Evolutionary conservation across 2,797 vertebrate species (phyloP).

Genomic region (Morus bassanus): DNA sequence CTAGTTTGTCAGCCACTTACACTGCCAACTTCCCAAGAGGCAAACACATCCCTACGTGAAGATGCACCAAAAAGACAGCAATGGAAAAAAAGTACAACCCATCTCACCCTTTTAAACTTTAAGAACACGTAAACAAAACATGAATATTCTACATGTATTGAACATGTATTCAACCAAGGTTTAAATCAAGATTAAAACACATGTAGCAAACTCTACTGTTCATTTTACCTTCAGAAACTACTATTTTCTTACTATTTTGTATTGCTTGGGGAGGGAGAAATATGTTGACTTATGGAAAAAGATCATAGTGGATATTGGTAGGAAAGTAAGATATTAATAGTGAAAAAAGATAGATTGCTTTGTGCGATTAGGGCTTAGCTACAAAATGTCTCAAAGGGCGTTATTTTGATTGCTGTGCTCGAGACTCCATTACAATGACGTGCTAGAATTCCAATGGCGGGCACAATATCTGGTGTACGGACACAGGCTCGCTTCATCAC

Average conservation of each 20-base stretch:
- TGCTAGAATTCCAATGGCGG: background rate
- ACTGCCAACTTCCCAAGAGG: slow-evolving; percentile 69
- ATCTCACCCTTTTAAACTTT: background rate
- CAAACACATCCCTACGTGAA: slow-evolving; percentile 62
- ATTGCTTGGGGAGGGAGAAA: background rate
- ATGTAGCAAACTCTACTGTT: background rate
- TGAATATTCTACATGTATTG: background rate
- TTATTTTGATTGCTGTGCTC: background rate
- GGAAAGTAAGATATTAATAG: background rate
- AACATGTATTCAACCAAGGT: background rate
- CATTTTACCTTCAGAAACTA: background rate
- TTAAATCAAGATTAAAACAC: slow-evolving; percentile 39
- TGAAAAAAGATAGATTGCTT: background rate
- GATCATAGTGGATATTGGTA: background rate
- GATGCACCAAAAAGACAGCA: slow-evolving; percentile 62
- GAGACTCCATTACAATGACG: background rate
- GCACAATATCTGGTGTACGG: background rate
- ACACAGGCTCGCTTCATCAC: background rate
- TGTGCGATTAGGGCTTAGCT: slow-evolving; percentile 2
- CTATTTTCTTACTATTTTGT: background rate
- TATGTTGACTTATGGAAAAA: background rate
- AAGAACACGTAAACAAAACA: background rate
- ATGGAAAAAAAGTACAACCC: slow-evolving; percentile 23
- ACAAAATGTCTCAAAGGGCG: background rate
- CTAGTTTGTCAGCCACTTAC: slow-evolving; percentile 74